A percentile compares a stretch with the other conserved stretches of the same genome.
Evolutionary conservation across 2,797 vertebrate species (phyloP).

Genomic region (Acanthornis magna): DNA sequence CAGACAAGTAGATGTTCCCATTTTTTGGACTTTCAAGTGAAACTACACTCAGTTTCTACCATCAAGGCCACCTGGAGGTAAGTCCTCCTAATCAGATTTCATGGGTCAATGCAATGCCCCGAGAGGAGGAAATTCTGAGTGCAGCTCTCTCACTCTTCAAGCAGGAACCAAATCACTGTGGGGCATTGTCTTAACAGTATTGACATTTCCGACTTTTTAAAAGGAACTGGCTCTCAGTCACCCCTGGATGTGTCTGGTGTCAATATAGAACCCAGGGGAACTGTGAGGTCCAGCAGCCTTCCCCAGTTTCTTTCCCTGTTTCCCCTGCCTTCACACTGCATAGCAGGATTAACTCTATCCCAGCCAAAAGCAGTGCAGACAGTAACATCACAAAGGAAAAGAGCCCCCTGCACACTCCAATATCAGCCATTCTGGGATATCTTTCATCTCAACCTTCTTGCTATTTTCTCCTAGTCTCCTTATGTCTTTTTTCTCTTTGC

Average conservation of each 20-base stretch:
- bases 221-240: neutral
- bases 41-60: neutral
- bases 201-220: slow-evolving; percentile 1
- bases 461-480: neutral
- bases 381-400: neutral
- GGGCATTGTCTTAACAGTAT: neutral
- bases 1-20: neutral
- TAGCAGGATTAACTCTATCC: neutral
- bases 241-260: neutral
- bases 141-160: neutral
- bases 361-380: neutral
- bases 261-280: neutral
- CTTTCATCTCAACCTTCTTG: neutral
- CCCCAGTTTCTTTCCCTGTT: neutral
- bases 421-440: neutral
- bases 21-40: neutral
- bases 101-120: slow-evolving; percentile 15
- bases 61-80: slow-evolving; percentile 35
- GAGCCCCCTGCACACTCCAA: rapidly evolving
- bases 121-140: slow-evolving; percentile 19
- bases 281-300: neutral
- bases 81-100: slow-evolving; percentile 54
- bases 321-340: neutral
- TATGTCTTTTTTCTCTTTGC: neutral
- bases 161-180: slow-evolving; percentile 17